These are phyloP conservation scores for Meandrina meandrites DNA, from an alignment of 92 coral and sea anemone species.

Conservation along the genomic window DNA sequence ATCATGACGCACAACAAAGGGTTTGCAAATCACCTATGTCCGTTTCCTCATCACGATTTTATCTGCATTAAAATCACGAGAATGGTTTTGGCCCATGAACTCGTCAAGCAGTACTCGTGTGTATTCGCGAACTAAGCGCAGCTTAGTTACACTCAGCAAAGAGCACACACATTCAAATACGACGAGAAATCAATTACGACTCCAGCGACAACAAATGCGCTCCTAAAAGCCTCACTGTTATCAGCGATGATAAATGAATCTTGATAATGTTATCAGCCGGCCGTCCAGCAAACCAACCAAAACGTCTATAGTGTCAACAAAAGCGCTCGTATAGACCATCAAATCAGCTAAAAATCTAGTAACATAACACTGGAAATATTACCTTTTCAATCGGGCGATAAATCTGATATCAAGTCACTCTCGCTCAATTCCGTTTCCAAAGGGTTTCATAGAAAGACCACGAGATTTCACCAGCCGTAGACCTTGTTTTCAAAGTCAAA, in stretches of 20 bases:
- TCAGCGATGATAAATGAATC: slow-evolving; percentile 41
- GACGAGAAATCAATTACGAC: slow-evolving; percentile 5
- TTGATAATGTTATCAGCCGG: slow-evolving; percentile 49
- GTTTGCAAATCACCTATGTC: not conserved
- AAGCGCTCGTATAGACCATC: slow-evolving; percentile 11
- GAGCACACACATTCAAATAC: not conserved
- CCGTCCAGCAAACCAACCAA: slow-evolving; percentile 38
- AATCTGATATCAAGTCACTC: slow-evolving; percentile 43
- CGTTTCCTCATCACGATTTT: slow-evolving; percentile 16
- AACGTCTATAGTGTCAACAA: slow-evolving; percentile 23
- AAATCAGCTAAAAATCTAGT: slow-evolving; percentile 38
- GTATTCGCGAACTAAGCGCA: not conserved
- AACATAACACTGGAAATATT: slow-evolving; percentile 43
- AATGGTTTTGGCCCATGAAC: not conserved
- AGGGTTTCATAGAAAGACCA: slow-evolving; percentile 1
- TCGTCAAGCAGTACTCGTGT: not conserved
- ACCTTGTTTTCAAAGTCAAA: not conserved
- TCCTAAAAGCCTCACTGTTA: slow-evolving; percentile 38
- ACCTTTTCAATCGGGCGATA: slow-evolving; percentile 44
- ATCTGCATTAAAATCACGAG: not conserved
- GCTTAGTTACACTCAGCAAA: not conserved
- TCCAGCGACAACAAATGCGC: slow-evolving; percentile 20
- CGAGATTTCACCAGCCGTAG: not conserved
- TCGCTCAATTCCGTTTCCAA: slow-evolving; percentile 5
- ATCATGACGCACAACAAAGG: not conserved